These are phyloP conservation scores for Diploscapter pachys DNA, from an alignment of 1,140 invertebrate genomes.

Conservation along the genomic window DNA sequence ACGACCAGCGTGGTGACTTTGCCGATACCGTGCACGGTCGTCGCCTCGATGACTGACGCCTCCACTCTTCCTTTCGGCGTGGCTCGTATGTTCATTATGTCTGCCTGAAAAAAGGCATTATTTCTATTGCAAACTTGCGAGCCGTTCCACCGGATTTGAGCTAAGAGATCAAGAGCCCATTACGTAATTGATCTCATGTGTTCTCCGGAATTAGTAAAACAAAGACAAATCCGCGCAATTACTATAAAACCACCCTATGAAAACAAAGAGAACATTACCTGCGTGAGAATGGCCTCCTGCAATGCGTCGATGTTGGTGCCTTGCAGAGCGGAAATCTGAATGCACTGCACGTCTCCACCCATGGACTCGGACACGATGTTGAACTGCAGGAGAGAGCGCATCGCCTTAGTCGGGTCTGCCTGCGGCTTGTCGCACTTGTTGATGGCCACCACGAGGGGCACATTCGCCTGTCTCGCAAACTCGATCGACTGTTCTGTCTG, in stretches of 20 bases:
- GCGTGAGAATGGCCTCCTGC: constrained; percentile 70
- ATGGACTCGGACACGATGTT: constrained; percentile 80
- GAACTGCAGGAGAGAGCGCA: constrained; percentile 71
- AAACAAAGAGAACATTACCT: too few species aligned
- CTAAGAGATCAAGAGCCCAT: too few species aligned
- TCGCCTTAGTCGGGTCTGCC: constrained; percentile 71
- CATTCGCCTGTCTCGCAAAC: constrained; percentile 62
- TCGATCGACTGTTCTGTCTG: constrained; percentile 73
- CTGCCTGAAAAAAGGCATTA: constrained; percentile 76
- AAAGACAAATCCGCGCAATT: too few species aligned
- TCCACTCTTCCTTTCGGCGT: constrained; percentile 75
- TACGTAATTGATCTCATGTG: too few species aligned
- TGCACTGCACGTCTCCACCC: constrained; percentile 86
- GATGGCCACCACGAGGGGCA: constrained; percentile 94
- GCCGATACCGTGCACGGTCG: constrained; percentile 71
- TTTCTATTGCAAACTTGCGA: constrained; percentile 68
- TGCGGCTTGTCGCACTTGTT: constrained; percentile 94
- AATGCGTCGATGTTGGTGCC: constrained; percentile 14
- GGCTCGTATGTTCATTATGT: constrained; percentile 78
- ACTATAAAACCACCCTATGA: too few species aligned
- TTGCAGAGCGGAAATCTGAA: constrained; percentile 82
- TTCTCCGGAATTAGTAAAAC: too few species aligned
- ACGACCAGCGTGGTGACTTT: constrained; percentile 83
- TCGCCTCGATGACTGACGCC: constrained; percentile 83
- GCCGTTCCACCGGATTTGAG: too few species aligned